Conservation (phyloP, 1,140 invertebrate genomes). For the Hylaeus anthracinus region DNA sequence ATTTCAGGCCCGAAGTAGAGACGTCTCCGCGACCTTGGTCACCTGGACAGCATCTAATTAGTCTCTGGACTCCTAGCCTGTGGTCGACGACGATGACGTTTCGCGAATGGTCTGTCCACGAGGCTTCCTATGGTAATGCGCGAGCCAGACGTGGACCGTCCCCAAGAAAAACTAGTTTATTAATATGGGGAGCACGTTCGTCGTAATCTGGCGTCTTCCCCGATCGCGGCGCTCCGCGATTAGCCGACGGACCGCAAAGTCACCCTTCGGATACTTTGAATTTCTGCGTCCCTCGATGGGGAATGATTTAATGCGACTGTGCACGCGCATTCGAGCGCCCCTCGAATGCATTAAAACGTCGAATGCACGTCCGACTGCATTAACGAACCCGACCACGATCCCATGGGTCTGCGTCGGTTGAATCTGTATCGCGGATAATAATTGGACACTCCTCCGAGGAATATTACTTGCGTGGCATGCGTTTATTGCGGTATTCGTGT, state of each 20-base stretch:
- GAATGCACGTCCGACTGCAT: constrained; percentile 4
- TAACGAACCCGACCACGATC: constrained; percentile 7
- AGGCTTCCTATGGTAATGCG: constrained; percentile 47
- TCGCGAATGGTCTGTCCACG: not conserved
- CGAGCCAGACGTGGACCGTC: constrained; percentile 21
- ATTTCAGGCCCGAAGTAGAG: no score
- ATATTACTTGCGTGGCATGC: no score
- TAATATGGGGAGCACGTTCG: constrained; percentile 67
- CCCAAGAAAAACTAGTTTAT: constrained; percentile 68
- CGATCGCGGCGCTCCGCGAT: constrained; percentile 1
- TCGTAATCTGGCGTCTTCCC: constrained; percentile 52
- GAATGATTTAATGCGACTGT: constrained; percentile 19
- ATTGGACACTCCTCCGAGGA: no score
- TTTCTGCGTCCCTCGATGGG: not conserved
- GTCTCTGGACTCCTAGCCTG: constrained; percentile 6
- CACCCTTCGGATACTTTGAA: constrained; percentile 3
- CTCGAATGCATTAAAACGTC: not conserved
- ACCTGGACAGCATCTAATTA: constrained; percentile 58
- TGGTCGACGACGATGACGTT: constrained; percentile 20
- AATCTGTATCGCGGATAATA: not conserved
- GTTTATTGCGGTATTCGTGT: no score
- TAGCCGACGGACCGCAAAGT: not conserved
- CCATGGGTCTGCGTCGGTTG: not conserved
- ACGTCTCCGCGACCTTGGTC: constrained; percentile 38
- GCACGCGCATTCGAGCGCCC: not conserved